Percentiles rank a stretch among this genome's conserved stretches.
Conservation (phyloP, 2,888 invertebrate species). For the Clanis bilineata region DNA sequence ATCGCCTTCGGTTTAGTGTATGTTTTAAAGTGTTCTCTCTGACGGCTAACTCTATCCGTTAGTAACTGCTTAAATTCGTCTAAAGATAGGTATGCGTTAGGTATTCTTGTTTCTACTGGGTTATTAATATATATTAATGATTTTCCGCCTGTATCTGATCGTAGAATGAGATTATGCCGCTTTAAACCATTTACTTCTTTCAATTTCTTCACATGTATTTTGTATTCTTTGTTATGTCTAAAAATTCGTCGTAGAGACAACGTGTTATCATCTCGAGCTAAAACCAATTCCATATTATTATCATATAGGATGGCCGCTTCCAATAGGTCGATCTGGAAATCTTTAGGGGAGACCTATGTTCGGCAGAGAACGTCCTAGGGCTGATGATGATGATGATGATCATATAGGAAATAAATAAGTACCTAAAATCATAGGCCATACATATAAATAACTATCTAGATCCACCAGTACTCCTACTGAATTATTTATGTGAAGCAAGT, state of each 20-base stretch:
- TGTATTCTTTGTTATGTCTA: conserved; percentile 42
- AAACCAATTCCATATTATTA: conserved; percentile 5
- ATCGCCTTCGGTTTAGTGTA: background rate
- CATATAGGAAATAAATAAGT: no score
- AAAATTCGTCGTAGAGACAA: conserved; percentile 42
- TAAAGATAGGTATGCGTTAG: conserved; percentile 53
- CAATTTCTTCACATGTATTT: conserved; percentile 58
- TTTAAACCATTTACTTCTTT: conserved; percentile 66
- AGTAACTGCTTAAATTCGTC: conserved; percentile 58
- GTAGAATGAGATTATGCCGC: conserved; percentile 57
- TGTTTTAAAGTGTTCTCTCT: background rate
- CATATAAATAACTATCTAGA: no score
- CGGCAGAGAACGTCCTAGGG: no score
- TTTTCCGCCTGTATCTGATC: conserved; percentile 31
- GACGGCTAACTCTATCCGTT: conserved; percentile 29
- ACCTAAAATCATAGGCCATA: no score
- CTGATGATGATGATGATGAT: no score
- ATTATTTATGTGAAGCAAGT: no score
- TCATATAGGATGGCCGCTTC: background rate
- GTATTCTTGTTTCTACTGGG: conserved; percentile 64
- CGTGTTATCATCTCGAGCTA: conserved; percentile 29
- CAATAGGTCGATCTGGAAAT: no score
- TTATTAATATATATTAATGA: conserved; percentile 64
- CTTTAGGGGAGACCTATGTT: no score
- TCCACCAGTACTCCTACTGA: no score